Percentiles rank a stretch among this genome's conserved stretches.
These are phyloP conservation scores for Epinotia demarniana DNA, from an alignment of 2,888 invertebrate genomes.

Conservation along the genomic window DNA sequence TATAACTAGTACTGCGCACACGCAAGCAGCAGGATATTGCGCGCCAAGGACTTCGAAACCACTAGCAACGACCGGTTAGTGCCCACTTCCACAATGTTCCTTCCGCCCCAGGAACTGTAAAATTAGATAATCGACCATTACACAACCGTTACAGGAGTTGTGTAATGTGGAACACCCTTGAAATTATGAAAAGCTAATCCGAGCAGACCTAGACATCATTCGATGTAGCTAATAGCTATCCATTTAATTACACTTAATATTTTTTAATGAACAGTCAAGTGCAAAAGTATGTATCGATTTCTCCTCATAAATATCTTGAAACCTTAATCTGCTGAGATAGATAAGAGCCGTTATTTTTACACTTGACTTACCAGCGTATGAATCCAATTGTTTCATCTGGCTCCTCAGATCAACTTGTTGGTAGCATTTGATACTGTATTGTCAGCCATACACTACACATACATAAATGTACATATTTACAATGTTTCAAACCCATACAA, in stretches of 20 bases:
- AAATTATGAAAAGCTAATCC: not conserved
- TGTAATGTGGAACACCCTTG: constrained; percentile 32
- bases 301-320: no score
- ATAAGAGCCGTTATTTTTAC: no score
- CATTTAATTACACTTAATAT: not conserved
- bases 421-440: no score
- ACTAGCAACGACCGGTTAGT: constrained; percentile 45
- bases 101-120: constrained; percentile 30
- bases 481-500: no score
- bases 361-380: no score
- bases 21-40: constrained; percentile 65
- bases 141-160: constrained; percentile 31
- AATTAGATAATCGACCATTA: constrained; percentile 46
- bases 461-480: no score
- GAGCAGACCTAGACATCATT: not conserved
- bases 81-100: constrained; percentile 34
- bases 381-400: no score
- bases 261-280: no score
- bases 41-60: constrained; percentile 52
- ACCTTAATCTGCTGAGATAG: no score
- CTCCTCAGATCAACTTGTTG: no score
- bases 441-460: no score
- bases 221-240: not conserved
- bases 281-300: no score
- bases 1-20: constrained; percentile 51